phyloP scores from a whole-genome alignment of 2,797 vertebrate species.

The Rousettus madagascariensis region DNA sequence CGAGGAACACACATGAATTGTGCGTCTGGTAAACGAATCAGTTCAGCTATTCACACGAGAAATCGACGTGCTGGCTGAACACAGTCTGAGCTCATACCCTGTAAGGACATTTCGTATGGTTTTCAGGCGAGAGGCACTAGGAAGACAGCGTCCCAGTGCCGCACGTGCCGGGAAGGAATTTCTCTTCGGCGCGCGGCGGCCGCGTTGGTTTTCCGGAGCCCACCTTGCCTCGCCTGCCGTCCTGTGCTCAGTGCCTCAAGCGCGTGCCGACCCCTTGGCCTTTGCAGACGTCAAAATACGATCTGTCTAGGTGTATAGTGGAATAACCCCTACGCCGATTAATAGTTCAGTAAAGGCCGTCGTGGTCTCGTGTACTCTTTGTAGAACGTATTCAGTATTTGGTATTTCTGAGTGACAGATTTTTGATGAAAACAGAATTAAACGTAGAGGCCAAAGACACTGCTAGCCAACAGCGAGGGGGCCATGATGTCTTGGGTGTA shows the following conservation, averaged over 20 bases:
- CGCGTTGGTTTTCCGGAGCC: no score
- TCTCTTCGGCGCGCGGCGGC: no score
- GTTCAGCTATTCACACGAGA: constrained; percentile 25
- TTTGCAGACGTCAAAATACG: constrained; percentile 29
- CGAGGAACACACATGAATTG: background rate
- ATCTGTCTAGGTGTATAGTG: background rate
- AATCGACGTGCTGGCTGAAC: background rate
- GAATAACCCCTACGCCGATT: background rate
- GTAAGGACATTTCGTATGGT: background rate
- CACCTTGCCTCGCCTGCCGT: background rate
- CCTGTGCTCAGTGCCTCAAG: background rate
- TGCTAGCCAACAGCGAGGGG: background rate
- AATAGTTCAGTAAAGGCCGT: constrained; percentile 8
- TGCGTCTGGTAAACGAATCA: constrained; percentile 5
- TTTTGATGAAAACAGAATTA: background rate
- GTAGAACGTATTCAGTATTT: background rate
- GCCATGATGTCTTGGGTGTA: background rate
- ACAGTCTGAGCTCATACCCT: background rate
- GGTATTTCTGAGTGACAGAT: constrained; percentile 5
- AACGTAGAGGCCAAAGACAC: background rate
- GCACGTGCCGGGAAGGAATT: background rate
- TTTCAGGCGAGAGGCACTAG: background rate
- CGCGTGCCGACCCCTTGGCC: background rate
- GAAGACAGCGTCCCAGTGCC: background rate
- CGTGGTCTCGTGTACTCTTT: background rate